Conservation (phyloP, 1,140 invertebrate genomes). For the Prorops nasuta region DNA sequence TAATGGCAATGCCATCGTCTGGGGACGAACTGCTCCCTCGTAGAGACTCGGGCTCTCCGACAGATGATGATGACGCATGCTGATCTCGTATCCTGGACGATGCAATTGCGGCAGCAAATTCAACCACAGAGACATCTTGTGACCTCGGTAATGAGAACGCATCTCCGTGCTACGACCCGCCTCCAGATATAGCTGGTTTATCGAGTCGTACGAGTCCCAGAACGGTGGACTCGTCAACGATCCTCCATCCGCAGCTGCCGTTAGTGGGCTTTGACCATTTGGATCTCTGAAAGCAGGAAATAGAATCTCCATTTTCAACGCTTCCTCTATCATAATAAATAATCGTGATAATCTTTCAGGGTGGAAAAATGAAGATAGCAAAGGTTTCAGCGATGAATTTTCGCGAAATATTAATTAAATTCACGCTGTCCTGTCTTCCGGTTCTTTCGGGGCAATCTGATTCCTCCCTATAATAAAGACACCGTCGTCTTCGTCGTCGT, state of each 20-base stretch:
- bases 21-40: conserved; percentile 69
- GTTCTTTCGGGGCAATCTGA: no score
- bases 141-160: conserved; percentile 81
- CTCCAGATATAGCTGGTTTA: conserved; percentile 85
- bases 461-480: no score
- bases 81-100: conserved; percentile 72
- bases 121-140: conserved; percentile 91
- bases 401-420: no score
- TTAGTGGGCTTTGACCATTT: conserved; percentile 55
- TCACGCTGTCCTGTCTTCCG: no score
- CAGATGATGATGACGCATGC: conserved; percentile 75
- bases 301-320: no score
- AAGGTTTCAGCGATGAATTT: no score
- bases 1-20: conserved; percentile 64
- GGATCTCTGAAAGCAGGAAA: conserved; percentile 64
- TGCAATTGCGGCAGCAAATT: conserved; percentile 87
- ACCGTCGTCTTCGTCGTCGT: no score
- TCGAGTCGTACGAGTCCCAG: conserved; percentile 87
- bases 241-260: conserved; percentile 20
- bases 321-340: no score
- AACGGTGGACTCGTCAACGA: conserved; percentile 59
- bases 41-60: conserved; percentile 69
- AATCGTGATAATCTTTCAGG: no score
- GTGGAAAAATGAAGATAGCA: no score
- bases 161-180: conserved; percentile 72